Conservation (phyloP, 2,888 invertebrate species). For the Callyntrura sp. region DNA sequence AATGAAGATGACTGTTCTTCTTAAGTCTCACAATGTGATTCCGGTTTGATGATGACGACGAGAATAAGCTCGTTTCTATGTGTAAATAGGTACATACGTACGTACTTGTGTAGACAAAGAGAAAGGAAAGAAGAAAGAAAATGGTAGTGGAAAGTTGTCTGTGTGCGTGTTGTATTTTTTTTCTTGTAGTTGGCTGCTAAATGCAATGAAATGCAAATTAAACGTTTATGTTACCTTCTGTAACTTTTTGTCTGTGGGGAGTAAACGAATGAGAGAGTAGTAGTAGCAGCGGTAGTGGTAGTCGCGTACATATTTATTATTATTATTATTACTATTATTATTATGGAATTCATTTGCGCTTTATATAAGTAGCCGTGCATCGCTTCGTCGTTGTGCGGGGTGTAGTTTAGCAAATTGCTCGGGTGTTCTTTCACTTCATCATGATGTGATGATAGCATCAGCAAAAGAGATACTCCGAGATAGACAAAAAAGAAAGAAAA, state of each 20-base stretch:
- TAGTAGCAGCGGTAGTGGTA: not conserved
- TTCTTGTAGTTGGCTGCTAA: conserved; percentile 62
- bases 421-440: conserved; percentile 55
- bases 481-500: not conserved
- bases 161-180: conserved; percentile 16
- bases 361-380: not conserved
- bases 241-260: conserved; percentile 11
- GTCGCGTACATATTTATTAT: conserved; percentile 8
- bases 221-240: conserved; percentile 59
- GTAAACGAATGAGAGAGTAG: not conserved
- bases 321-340: conserved; percentile 28
- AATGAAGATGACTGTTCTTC: conserved; percentile 48
- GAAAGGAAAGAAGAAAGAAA: not conserved
- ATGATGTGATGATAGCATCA: conserved; percentile 56
- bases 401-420: conserved; percentile 58
- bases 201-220: conserved; percentile 74
- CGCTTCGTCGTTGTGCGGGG: not conserved
- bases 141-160: not conserved
- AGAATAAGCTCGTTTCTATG: conserved; percentile 53
- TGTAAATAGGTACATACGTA: conserved; percentile 3
- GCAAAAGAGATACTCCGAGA: not conserved
- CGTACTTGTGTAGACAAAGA: not conserved
- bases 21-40: conserved; percentile 37
- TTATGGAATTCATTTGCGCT: conserved; percentile 44
- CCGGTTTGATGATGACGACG: not conserved